These are phyloP conservation scores for Anolis carolinensis DNA, from an alignment of 2,113 vertebrate species.

Conservation along the genomic window DNA sequence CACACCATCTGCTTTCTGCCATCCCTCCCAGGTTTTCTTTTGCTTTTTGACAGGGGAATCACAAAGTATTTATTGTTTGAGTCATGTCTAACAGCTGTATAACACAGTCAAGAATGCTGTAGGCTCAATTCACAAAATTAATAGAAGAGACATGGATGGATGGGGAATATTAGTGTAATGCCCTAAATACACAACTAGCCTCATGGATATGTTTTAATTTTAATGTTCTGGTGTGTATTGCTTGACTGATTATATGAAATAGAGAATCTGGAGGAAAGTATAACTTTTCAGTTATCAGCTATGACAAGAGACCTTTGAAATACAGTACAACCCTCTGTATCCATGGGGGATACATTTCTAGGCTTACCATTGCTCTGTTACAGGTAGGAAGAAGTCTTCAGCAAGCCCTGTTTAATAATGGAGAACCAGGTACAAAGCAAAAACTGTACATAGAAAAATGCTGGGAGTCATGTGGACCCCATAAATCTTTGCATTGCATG, in stretches of 20 bases:
- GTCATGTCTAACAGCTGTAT: slow-evolving; percentile 25
- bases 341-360: no score
- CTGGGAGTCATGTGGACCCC: no score
- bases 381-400: neutral
- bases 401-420: neutral
- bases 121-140: neutral
- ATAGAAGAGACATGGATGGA: neutral
- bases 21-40: neutral
- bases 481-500: no score
- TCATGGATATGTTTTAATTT: neutral
- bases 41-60: slow-evolving; percentile 43
- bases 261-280: neutral
- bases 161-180: no score
- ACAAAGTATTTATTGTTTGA: slow-evolving; percentile 29
- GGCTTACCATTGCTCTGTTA: no score
- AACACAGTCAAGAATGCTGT: slow-evolving; percentile 34
- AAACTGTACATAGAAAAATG: neutral
- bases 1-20: slow-evolving; percentile 53
- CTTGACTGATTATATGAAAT: neutral
- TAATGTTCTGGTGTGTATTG: slow-evolving; percentile 22
- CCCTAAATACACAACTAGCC: neutral
- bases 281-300: neutral
- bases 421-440: neutral
- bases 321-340: no score
- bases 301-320: neutral